These are phyloP conservation scores for mouse (Mus musculus) DNA, from an alignment of 2,113 vertebrate genomes.

Conservation along the genomic window DNA sequence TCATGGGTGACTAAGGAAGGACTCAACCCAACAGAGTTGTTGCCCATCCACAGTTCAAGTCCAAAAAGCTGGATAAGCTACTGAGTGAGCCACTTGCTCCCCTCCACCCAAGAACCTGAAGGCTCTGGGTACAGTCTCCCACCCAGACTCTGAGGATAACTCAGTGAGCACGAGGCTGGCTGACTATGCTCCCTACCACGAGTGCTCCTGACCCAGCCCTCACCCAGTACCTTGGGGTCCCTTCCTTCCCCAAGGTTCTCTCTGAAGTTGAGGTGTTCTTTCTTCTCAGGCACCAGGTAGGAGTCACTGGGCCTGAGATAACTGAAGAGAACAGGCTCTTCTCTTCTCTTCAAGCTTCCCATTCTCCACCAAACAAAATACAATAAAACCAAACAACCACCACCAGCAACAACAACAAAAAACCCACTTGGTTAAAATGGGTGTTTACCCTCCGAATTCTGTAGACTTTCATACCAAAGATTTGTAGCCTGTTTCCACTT, in stretches of 20 bases:
- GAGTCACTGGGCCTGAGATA: background rate
- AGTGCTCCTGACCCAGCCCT: background rate
- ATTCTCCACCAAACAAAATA: background rate
- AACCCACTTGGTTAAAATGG: background rate
- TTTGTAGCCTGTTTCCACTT: background rate
- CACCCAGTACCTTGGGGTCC: background rate
- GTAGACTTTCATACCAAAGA: background rate
- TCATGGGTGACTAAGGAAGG: background rate
- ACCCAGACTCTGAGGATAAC: background rate
- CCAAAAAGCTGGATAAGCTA: background rate
- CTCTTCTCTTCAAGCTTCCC: background rate
- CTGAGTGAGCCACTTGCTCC: background rate
- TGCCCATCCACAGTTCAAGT: background rate
- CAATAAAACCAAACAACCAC: too few relatives aligned
- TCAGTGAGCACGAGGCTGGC: background rate
- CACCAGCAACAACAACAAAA: too few relatives aligned
- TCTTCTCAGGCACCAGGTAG: background rate
- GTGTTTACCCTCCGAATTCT: background rate
- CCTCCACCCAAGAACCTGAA: background rate
- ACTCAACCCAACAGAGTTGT: background rate
- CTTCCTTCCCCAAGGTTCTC: background rate
- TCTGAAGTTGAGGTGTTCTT: too few relatives aligned
- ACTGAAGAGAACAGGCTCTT: background rate
- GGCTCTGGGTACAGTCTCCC: background rate
- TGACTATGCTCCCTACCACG: background rate